Base-by-base conservation (phyloP, 2,888 invertebrate species). In the Eledona agricola region DNA sequence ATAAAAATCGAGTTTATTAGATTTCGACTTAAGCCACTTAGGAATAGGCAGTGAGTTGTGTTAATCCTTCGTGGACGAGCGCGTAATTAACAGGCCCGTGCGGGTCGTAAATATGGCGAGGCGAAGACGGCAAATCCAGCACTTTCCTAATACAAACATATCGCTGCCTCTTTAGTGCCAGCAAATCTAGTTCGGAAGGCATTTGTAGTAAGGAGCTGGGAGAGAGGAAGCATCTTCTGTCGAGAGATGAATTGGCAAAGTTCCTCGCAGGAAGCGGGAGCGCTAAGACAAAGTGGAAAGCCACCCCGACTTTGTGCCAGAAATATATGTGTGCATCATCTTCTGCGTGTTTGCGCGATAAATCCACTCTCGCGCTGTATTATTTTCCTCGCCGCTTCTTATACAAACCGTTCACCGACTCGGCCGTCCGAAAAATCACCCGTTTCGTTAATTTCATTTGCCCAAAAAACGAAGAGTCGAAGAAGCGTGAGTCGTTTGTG, bases 141-240 rank as follows among this genome's bases (percentile, higher is more conserved):
- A 65, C 64, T 66, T 66, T 64, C 69, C 65, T 70, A 71, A 71
- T 70, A 72, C 72, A 73, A 73, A 73, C 72, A 72, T 73, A 73
- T 73, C 73, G 70, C 72, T 63, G 66, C 65, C 68, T 69, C 67
- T 68, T 68, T 67, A 67, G 69, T 66, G 67, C 65, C 68, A 67
- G 70, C 72, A 73, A 74, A 72, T 73, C 74, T 69, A 73, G 71
- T 73, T 72, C 73, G 73, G 74, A 74, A 73, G 74, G 67, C 73
- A 73, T 74, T 74, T 73, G 72, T 72, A 72, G 70, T 71, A 71
- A 70, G 62, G 51, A 71, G 70, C 70, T 71, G 63, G 67, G 68
- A 63, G 72, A 72, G 72, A 74, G 72, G 73, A 72, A 72, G 69
- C 73, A 71, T 70, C 73, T 72, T 73, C 73, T 69, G 69, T 67